phyloP scores from a whole-genome alignment of 2,888 invertebrate species.

The Torymus texanus region DNA sequence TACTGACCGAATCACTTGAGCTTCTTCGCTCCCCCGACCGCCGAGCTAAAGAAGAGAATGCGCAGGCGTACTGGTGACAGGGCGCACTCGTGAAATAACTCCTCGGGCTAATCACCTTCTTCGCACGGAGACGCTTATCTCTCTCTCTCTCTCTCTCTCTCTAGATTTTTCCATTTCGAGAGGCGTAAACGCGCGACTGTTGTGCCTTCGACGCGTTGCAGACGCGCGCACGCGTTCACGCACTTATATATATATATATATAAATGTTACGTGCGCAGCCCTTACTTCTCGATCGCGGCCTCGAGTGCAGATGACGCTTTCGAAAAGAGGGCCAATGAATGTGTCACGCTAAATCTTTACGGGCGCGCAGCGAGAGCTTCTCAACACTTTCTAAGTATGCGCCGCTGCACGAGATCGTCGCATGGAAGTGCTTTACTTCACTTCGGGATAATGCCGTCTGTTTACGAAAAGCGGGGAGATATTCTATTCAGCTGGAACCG shows the following conservation, averaged over 20 bases:
- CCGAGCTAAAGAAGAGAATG: conserved; percentile 48
- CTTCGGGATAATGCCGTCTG: background rate
- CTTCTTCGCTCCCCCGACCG: too few relatives aligned
- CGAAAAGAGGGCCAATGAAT: background rate
- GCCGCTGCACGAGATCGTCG: background rate
- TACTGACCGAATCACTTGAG: too few relatives aligned
- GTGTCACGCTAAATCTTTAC: background rate
- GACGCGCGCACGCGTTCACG: conserved; percentile 5
- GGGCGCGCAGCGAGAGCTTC: background rate
- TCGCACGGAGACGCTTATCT: conserved; percentile 60
- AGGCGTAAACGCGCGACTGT: background rate
- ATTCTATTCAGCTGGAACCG: background rate
- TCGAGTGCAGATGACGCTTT: conserved; percentile 6
- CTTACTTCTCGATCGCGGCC: background rate
- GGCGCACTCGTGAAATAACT: conserved; percentile 63
- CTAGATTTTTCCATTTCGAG: background rate
- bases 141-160: conserved; percentile 58
- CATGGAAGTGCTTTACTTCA: conserved; percentile 19
- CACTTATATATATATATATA: background rate
- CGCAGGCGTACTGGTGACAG: conserved; percentile 56
- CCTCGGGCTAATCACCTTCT: conserved; percentile 63
- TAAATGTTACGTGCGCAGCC: too few relatives aligned
- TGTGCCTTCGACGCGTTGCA: background rate
- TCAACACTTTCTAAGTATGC: conserved; percentile 28
- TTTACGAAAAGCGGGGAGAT: background rate